A percentile compares a stretch with the other conserved stretches of the same genome.
phyloP scores from a whole-genome alignment of 2,888 invertebrate species.

The Synergus umbraculus region DNA sequence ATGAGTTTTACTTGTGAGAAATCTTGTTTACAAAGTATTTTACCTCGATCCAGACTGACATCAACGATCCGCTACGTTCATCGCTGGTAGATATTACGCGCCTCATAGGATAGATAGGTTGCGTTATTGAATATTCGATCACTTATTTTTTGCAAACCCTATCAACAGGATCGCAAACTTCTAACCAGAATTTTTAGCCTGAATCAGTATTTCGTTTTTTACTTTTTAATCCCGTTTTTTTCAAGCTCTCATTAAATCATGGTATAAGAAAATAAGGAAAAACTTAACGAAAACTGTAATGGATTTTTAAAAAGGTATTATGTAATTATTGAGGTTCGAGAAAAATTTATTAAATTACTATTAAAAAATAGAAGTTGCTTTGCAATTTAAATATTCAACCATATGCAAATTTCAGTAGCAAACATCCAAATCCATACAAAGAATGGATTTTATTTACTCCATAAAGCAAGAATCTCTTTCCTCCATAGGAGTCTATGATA shows the following conservation, averaged over 20 bases:
- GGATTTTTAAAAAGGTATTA: no score
- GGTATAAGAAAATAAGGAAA: no score
- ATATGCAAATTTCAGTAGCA: background rate
- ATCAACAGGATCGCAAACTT: constrained; percentile 30
- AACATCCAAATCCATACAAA: background rate
- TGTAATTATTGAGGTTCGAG: no score
- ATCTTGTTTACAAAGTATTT: constrained; percentile 39
- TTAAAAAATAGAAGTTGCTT: background rate
- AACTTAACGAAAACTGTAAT: no score
- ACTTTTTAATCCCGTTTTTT: background rate
- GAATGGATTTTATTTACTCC: background rate
- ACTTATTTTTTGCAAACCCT: constrained; percentile 12
- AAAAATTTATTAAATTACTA: no score
- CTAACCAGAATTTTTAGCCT: constrained; percentile 11
- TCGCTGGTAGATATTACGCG: constrained; percentile 62
- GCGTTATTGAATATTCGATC: constrained; percentile 66
- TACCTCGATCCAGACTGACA: constrained; percentile 39
- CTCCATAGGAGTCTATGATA: background rate
- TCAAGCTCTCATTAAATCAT: background rate
- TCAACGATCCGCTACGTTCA: constrained; percentile 38
- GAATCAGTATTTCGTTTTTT: background rate
- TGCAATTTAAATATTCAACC: background rate
- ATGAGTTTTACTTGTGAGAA: constrained; percentile 23
- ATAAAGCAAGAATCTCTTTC: background rate
- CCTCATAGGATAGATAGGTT: constrained; percentile 68